Percentiles rank a stretch among this genome's conserved stretches.
These are phyloP conservation scores for Oligia fasciuncula DNA, from an alignment of 2,888 invertebrate genomes.

Conservation along the genomic window DNA sequence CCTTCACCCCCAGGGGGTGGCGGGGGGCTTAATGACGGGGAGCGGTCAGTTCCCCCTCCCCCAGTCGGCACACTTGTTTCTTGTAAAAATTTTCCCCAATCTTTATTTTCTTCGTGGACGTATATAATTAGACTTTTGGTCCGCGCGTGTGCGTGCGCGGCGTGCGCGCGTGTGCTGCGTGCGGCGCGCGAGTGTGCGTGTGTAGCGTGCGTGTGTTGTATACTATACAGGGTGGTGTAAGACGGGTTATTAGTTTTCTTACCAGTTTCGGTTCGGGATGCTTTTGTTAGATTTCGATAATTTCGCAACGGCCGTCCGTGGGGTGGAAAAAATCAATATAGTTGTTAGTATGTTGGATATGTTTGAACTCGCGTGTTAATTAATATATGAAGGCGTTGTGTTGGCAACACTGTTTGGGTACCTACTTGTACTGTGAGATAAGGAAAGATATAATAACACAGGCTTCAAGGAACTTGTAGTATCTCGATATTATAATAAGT, in stretches of 20 bases:
- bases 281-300: slow-evolving; percentile 90
- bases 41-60: slow-evolving; percentile 87
- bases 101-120: slow-evolving; percentile 89
- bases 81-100: slow-evolving; percentile 90
- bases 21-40: slow-evolving; percentile 86
- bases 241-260: slow-evolving; percentile 90
- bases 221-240: slow-evolving; percentile 78
- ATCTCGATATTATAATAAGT: slow-evolving; percentile 20
- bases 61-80: slow-evolving; percentile 87
- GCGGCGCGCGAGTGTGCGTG: slow-evolving; percentile 53
- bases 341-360: slow-evolving; percentile 68
- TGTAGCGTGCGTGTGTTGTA: slow-evolving; percentile 65
- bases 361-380: slow-evolving; percentile 65
- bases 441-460: slow-evolving; percentile 2
- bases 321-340: slow-evolving; percentile 80
- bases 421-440: slow-evolving; percentile 11
- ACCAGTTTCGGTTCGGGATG: slow-evolving; percentile 85
- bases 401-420: slow-evolving; percentile 41
- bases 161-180: slow-evolving; percentile 62
- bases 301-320: slow-evolving; percentile 85
- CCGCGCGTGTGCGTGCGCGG: slow-evolving; percentile 68
- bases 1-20: slow-evolving; percentile 71
- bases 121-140: slow-evolving; percentile 87
- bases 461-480: slow-evolving; percentile 22
- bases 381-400: slow-evolving; percentile 66